Conservation (phyloP, 2,113 vertebrate genomes). For the Glaucidium brasilianum region DNA sequence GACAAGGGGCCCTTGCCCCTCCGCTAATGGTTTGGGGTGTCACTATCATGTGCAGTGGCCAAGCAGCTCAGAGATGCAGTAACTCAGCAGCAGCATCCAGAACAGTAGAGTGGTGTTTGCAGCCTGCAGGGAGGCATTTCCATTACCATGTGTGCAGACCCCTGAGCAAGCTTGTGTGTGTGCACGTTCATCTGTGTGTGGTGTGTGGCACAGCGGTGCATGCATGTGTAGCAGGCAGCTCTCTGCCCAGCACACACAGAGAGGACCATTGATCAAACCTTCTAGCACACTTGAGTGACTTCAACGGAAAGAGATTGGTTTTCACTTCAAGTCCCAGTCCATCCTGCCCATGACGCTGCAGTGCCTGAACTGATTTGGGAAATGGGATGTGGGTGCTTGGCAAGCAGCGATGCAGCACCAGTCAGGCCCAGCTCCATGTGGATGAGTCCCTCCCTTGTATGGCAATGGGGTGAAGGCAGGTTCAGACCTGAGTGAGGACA, state of each 20-base stretch:
- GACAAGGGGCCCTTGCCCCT: not conserved
- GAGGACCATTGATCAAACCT: not conserved
- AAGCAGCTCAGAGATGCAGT: not conserved
- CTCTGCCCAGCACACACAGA: not conserved
- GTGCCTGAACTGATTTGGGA: not conserved
- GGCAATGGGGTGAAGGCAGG: accelerated
- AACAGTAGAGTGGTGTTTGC: not conserved
- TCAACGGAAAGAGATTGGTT: not conserved
- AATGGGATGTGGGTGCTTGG: accelerated
- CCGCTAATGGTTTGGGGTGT: accelerated
- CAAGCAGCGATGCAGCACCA: accelerated
- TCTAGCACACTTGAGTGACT: not conserved
- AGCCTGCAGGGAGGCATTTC: not conserved
- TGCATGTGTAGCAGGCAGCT: accelerated
- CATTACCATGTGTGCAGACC: accelerated
- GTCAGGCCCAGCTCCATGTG: not conserved
- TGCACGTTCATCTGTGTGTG: not conserved
- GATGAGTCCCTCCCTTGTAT: not conserved
- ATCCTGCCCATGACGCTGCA: not conserved
- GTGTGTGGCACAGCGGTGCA: not conserved
- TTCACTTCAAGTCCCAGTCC: no score
- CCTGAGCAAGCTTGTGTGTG: accelerated
- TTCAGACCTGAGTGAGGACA: accelerated
- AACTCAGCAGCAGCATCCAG: not conserved
- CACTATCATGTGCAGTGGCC: accelerated